Conservation (phyloP, 2,797 vertebrate genomes). For the Lindbergichthys nudifrons region DNA sequence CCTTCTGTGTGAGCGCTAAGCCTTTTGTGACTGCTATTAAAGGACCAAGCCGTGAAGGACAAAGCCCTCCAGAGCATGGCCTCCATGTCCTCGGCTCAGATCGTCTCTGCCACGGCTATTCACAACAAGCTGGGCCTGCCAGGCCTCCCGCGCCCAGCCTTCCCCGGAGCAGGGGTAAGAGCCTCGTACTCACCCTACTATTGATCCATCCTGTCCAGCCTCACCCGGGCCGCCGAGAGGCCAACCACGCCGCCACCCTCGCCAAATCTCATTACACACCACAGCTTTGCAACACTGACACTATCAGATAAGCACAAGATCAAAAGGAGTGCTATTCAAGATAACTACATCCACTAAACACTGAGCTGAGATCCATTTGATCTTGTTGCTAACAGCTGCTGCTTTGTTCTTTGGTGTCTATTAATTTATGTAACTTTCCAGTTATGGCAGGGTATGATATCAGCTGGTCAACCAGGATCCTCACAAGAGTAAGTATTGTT, state of each 20-base stretch:
- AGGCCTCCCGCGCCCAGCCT: constrained; percentile 96
- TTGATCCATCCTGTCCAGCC: constrained; percentile 68
- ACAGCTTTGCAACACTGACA: constrained; percentile 74
- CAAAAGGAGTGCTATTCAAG: constrained; percentile 76
- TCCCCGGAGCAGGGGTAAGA: constrained; percentile 98
- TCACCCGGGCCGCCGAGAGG: constrained; percentile 62
- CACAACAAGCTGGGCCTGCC: constrained; percentile 99
- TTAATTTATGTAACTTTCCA: constrained; percentile 83
- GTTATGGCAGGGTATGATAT: constrained; percentile 99
- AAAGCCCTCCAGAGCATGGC: constrained; percentile 99
- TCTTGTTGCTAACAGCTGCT: constrained; percentile 65
- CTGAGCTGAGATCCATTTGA: constrained; percentile 52
- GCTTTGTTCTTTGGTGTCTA: constrained; percentile 66
- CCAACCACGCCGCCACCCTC: constrained; percentile 49
- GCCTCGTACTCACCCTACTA: constrained; percentile 61
- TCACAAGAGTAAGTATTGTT: constrained; percentile 96
- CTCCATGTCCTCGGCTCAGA: constrained; percentile 99
- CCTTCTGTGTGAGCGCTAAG: constrained; percentile 84
- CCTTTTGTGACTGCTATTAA: constrained; percentile 92
- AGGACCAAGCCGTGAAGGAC: constrained; percentile 99
- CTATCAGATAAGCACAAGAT: constrained; percentile 83
- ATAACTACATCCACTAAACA: constrained; percentile 76
- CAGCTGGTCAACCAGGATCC: constrained; percentile 96
- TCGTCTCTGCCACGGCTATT: constrained; percentile 99
- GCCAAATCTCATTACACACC: constrained; percentile 85